A percentile compares a stretch with the other conserved stretches of the same genome.
phyloP scores from a whole-genome alignment of 2,888 invertebrate species.

The Diarsia mendica region DNA sequence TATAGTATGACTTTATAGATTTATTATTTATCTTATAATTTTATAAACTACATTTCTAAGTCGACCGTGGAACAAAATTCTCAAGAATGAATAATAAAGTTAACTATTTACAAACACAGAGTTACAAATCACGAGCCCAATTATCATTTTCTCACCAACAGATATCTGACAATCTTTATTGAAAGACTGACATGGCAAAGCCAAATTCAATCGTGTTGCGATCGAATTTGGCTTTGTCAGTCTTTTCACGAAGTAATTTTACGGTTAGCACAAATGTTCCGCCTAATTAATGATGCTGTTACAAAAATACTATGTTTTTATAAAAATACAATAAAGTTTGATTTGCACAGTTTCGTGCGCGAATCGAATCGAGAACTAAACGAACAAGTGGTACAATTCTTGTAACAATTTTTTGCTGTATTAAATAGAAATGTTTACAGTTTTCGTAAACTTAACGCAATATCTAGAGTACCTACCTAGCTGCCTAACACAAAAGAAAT shows the following conservation, averaged over 20 bases:
- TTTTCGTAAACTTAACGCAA: slow-evolving; percentile 46
- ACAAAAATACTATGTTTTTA: slow-evolving; percentile 39
- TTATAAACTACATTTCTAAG: background rate
- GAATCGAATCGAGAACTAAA: slow-evolving; percentile 42
- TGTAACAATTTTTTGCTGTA: slow-evolving; percentile 31
- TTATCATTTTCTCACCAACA: background rate
- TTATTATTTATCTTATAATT: background rate
- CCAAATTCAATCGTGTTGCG: slow-evolving; percentile 10
- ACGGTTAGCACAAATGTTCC: slow-evolving; percentile 44
- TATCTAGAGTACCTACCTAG: slow-evolving; percentile 1
- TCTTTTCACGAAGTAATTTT: slow-evolving; percentile 48
- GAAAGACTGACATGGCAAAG: slow-evolving; percentile 9
- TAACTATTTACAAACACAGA: too few species aligned
- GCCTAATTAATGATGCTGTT: slow-evolving; percentile 34
- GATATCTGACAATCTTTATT: slow-evolving; percentile 17
- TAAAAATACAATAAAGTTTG: slow-evolving; percentile 36
- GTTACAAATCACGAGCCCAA: slow-evolving; percentile 1
- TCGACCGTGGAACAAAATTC: too few species aligned
- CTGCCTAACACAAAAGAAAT: background rate
- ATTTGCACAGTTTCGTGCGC: slow-evolving; percentile 40
- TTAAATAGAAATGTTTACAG: slow-evolving; percentile 20
- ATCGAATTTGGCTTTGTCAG: too few species aligned
- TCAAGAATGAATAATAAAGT: too few species aligned
- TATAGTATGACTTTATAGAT: background rate
- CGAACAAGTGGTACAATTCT: slow-evolving; percentile 35